Percentiles rank a stretch among this genome's conserved stretches.
Conservation (phyloP, 2,797 vertebrate genomes). For the Gobio occitaniae region DNA sequence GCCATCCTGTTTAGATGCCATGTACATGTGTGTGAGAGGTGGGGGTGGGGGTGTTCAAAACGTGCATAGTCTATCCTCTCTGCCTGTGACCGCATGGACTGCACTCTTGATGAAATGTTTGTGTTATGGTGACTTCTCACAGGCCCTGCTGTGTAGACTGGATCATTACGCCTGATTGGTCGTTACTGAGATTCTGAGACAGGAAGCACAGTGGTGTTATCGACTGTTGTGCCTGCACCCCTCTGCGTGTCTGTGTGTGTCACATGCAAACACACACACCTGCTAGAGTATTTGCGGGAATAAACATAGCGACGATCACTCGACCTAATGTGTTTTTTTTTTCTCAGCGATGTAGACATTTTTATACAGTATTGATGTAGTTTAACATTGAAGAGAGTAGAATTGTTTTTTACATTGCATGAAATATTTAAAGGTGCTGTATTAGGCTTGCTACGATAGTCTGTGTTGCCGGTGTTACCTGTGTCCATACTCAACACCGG, state of each 20-base stretch:
- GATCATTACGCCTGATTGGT: conserved; percentile 48
- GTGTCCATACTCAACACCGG: too few species aligned
- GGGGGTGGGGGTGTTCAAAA: neutral
- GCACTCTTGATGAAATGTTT: conserved; percentile 47
- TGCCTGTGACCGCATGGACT: conserved; percentile 11
- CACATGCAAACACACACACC: conserved; percentile 44
- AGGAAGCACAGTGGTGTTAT: conserved; percentile 49
- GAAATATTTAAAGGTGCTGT: neutral
- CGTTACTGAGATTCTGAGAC: conserved; percentile 45
- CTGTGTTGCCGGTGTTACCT: too few species aligned
- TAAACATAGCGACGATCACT: conserved; percentile 13
- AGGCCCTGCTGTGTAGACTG: conserved; percentile 40
- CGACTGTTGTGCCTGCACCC: conserved; percentile 43
- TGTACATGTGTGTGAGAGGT: neutral
- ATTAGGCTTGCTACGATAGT: too few species aligned
- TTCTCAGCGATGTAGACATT: neutral
- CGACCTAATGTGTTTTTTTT: neutral
- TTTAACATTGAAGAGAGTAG: neutral
- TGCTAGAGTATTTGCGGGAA: conserved; percentile 1
- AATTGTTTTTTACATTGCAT: neutral
- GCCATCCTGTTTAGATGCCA: conserved; percentile 3
- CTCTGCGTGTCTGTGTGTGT: conserved; percentile 28
- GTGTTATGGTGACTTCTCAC: conserved; percentile 49
- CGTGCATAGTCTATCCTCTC: neutral
- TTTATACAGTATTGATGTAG: neutral